Percentiles rank a stretch among this genome's conserved stretches.
phyloP scores from a whole-genome alignment of 2,888 invertebrate genomes.

The Synanthedon tipuliformis region DNA sequence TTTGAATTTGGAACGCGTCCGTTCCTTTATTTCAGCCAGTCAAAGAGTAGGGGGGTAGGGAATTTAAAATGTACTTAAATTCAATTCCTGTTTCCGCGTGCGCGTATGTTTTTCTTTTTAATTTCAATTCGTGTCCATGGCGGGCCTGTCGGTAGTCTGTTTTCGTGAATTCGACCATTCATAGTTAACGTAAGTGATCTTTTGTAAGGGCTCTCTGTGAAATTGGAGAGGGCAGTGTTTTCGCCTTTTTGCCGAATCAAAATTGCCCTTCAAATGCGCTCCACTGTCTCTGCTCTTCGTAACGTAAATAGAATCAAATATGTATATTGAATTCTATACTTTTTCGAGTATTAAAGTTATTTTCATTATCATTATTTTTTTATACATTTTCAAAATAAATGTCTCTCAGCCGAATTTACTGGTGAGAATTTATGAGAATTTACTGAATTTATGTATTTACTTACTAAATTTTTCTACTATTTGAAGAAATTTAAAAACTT shows the following conservation, averaged over 20 bases:
- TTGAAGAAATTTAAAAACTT: too few species aligned
- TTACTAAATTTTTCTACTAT: too few species aligned
- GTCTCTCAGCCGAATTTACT: too few species aligned
- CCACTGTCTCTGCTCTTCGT: slow-evolving; percentile 26
- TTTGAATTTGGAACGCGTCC: slow-evolving; percentile 46
- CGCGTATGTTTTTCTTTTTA: slow-evolving; percentile 56
- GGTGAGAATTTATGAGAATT: too few species aligned
- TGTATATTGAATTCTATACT: too few species aligned
- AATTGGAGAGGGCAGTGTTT: slow-evolving; percentile 59
- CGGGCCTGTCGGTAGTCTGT: slow-evolving; percentile 29
- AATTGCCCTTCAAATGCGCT: slow-evolving; percentile 30
- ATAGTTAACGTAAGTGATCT: slow-evolving; percentile 67
- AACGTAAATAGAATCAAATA: slow-evolving; percentile 11
- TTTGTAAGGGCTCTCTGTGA: slow-evolving; percentile 63
- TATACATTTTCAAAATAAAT: too few species aligned
- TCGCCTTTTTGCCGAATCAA: slow-evolving; percentile 56
- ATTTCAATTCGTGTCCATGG: slow-evolving; percentile 53
- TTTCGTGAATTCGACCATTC: slow-evolving; percentile 44
- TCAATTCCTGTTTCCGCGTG: slow-evolving; percentile 61
- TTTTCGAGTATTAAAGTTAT: too few species aligned
- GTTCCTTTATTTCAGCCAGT: slow-evolving; percentile 62
- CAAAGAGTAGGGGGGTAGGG: slow-evolving; percentile 51
- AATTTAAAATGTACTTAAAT: slow-evolving; percentile 68
- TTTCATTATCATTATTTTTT: too few species aligned
- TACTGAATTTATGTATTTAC: too few species aligned